Conservation (phyloP, 2,113 vertebrate genomes). For the Merops nubicus region DNA sequence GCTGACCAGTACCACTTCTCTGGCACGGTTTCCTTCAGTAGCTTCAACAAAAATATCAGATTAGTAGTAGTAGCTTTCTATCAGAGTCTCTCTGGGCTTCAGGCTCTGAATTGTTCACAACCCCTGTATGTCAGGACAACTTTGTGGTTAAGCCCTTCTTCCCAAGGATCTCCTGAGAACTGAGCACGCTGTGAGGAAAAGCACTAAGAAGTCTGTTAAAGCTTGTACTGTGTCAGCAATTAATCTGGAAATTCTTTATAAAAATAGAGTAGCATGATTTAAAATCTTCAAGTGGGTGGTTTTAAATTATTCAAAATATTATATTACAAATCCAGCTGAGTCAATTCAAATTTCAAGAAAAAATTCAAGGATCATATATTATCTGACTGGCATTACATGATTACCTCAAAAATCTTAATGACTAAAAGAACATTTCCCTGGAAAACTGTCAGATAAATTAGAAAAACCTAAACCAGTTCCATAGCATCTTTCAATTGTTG, state of each 20-base stretch:
- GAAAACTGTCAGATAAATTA: neutral
- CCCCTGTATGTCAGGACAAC: neutral
- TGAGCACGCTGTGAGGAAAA: neutral
- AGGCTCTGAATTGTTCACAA: neutral
- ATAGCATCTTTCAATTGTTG: conserved; percentile 29
- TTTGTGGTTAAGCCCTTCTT: neutral
- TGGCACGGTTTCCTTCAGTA: neutral
- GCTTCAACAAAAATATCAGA: neutral
- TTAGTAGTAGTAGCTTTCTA: neutral
- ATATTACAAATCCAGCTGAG: neutral
- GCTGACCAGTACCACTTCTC: conserved; percentile 7
- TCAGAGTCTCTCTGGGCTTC: neutral
- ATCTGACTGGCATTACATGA: neutral
- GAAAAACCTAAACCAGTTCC: neutral
- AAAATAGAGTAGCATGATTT: conserved; percentile 8
- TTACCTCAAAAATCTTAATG: conserved; percentile 3
- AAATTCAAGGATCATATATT: neutral
- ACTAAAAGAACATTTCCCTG: neutral
- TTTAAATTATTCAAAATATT: conserved; percentile 42
- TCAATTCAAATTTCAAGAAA: conserved; percentile 38
- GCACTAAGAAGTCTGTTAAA: neutral
- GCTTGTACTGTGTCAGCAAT: neutral
- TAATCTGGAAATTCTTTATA: neutral
- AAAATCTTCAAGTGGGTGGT: neutral
- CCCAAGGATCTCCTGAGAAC: neutral